These are phyloP conservation scores for Hanleya hanleyi DNA, from an alignment of 2,888 invertebrate species.

Conservation along the genomic window DNA sequence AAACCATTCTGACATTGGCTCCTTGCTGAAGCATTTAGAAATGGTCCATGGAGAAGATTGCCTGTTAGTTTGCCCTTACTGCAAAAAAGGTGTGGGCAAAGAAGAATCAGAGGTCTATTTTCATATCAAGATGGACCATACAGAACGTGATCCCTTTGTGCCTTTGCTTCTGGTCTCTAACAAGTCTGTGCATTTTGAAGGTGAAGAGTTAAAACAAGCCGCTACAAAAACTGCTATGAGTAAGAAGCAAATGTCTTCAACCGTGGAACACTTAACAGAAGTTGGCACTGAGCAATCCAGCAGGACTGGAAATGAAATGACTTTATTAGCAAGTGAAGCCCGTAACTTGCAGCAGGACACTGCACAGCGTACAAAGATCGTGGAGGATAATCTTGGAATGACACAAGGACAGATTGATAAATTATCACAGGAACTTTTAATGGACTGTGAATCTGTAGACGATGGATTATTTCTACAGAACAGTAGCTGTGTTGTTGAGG, in stretches of 20 bases:
- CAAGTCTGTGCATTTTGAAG: neutral
- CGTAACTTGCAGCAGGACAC: neutral
- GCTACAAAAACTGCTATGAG: neutral
- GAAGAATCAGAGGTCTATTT: neutral
- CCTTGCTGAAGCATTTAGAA: slow-evolving; percentile 2
- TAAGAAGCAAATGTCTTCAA: neutral
- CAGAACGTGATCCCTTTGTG: neutral
- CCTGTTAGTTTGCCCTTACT: neutral
- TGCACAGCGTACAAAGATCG: neutral
- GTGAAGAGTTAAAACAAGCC: neutral
- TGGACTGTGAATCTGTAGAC: neutral
- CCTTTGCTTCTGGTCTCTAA: neutral
- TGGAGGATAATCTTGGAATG: too few relatives aligned
- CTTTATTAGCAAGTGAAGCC: neutral
- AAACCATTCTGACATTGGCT: neutral
- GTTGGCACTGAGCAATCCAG: neutral
- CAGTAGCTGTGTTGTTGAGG: neutral
- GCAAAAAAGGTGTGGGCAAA: neutral
- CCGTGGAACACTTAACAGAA: neutral
- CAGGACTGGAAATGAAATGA: neutral
- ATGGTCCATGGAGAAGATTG: neutral
- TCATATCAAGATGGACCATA: neutral
- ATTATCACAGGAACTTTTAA: neutral
- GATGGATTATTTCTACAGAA: too few relatives aligned
- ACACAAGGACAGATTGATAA: too few relatives aligned